Conservation (phyloP, 2,888 invertebrate genomes). For the Cheilosia soror region DNA sequence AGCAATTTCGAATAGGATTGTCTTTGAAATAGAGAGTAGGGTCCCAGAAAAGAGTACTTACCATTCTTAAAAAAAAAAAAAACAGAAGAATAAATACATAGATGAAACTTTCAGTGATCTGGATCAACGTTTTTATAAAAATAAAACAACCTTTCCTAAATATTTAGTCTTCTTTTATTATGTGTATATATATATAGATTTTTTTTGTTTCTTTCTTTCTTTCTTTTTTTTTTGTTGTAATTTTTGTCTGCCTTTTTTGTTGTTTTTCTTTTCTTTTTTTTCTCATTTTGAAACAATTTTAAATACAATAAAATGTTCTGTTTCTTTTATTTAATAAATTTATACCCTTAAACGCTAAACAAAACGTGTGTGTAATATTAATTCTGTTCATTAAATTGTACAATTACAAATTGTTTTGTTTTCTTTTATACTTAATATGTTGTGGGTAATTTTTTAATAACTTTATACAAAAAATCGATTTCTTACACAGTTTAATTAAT, state of each 20-base stretch:
- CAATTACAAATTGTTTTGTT: constrained; percentile 34
- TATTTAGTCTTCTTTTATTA: constrained; percentile 74
- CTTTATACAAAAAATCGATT: constrained; percentile 68
- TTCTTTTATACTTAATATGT: constrained; percentile 33
- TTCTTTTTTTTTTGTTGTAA: constrained; percentile 46
- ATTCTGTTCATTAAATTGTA: constrained; percentile 26
- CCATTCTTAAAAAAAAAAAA: no score
- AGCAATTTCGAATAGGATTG: no score
- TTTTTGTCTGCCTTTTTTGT: constrained; percentile 38
- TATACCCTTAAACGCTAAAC: constrained; percentile 63
- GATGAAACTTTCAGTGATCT: no score
- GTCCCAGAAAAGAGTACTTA: no score
- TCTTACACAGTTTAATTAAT: constrained; percentile 57
- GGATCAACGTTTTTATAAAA: no score
- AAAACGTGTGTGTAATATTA: constrained; percentile 63
- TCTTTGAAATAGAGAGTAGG: no score
- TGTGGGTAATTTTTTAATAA: constrained; percentile 53
- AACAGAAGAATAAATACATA: no score
- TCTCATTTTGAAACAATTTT: constrained; percentile 60
- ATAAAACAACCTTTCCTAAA: constrained; percentile 8
- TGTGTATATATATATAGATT: constrained; percentile 65
- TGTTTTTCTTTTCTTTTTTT: constrained; percentile 44
- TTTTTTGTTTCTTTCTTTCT: constrained; percentile 29
- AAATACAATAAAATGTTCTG: constrained; percentile 64
- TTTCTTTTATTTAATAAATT: constrained; percentile 52